Conservation (phyloP, 2,113 vertebrate genomes). For the Python bivittatus region DNA sequence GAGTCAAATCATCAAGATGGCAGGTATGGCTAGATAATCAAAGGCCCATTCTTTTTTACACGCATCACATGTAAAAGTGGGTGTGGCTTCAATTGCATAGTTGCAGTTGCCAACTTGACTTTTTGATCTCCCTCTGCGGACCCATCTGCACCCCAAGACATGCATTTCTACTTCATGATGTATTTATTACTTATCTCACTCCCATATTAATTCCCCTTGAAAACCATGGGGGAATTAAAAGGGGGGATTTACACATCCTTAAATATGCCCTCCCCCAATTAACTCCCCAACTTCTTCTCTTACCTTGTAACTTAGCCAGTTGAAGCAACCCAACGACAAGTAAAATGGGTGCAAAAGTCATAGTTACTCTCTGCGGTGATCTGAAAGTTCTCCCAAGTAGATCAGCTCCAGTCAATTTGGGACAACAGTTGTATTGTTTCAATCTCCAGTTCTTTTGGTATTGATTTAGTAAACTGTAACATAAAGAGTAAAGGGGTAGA, state of each 20-base stretch:
- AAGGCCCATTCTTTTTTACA: not conserved
- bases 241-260: not conserved
- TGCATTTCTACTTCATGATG: not conserved
- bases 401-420: not conserved
- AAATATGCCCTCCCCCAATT: not conserved
- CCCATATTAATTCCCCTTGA: not conserved
- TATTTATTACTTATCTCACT: not conserved
- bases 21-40: not conserved
- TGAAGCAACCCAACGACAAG: not conserved
- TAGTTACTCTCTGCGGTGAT: not conserved
- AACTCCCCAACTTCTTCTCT: not conserved
- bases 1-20: not conserved
- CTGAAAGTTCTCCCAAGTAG: not conserved
- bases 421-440: not conserved
- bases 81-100: not conserved
- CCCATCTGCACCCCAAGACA: not conserved
- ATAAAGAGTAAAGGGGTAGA: not conserved
- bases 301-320: not conserved
- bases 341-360: not conserved
- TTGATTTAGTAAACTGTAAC: not conserved
- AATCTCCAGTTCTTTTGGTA: not conserved
- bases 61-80: not conserved
- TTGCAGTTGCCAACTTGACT: not conserved
- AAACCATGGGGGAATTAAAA: not conserved
- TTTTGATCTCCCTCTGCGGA: not conserved